Conservation (phyloP, 2,113 vertebrate genomes). For the Pollimyrus isidori region DNA sequence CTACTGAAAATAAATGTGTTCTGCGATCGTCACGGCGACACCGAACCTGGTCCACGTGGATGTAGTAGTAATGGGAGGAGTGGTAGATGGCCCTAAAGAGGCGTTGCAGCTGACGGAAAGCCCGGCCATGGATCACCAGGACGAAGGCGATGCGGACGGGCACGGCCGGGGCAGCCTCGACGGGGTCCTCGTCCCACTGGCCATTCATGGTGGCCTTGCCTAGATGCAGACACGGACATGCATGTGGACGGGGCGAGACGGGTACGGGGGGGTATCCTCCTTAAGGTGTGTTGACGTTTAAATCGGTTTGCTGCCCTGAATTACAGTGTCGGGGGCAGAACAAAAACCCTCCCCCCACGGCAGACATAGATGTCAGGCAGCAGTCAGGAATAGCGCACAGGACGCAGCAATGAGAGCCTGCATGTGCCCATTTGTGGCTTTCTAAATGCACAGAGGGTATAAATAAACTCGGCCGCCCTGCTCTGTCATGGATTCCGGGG, state of each 20-base stretch:
- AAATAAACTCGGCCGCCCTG: not conserved
- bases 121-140: slow-evolving; percentile 88
- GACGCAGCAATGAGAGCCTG: not conserved
- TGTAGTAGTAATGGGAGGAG: slow-evolving; percentile 91
- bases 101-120: slow-evolving; percentile 87
- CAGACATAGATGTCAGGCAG: not conserved
- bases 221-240: slow-evolving; percentile 35
- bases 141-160: slow-evolving; percentile 88
- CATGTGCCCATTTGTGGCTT: slow-evolving; percentile 18
- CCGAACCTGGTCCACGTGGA: slow-evolving; percentile 93
- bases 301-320: not conserved
- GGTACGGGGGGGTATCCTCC: not conserved
- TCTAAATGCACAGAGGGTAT: slow-evolving; percentile 25
- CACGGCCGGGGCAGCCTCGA: slow-evolving; percentile 72
- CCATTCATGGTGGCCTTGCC: slow-evolving; percentile 86
- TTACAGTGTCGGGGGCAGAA: not conserved
- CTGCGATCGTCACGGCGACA: not conserved
- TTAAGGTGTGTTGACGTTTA: not conserved
- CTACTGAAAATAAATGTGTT: not conserved
- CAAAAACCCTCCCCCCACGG: not conserved
- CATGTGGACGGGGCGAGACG: not conserved
- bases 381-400: slow-evolving; percentile 1
- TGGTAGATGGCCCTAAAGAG: slow-evolving; percentile 99
- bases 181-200: slow-evolving; percentile 90
- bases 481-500: slow-evolving; percentile 7